Conservation (phyloP, 64 coral and sea anemone genomes). For the Acropora tenuis region DNA sequence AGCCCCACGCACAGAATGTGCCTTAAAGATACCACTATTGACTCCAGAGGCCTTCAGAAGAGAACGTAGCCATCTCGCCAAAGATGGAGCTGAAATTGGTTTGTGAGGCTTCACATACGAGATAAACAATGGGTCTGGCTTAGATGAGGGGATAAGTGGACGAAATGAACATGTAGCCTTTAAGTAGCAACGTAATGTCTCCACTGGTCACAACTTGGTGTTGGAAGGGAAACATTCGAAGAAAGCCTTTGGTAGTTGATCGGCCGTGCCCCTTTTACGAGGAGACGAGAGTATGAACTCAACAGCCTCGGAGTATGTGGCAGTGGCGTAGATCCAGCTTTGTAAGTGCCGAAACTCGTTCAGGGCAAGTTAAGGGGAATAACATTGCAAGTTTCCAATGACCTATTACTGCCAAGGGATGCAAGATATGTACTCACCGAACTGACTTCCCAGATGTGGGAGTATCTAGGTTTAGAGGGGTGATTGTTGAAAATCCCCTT, state of each 20-base stretch:
- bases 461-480: background rate
- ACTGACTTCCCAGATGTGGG: background rate
- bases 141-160: background rate
- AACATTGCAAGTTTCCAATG: no score
- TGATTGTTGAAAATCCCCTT: background rate
- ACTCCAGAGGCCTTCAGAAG: background rate
- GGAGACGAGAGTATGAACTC: no score
- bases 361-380: no score
- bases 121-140: conserved; percentile 8
- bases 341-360: no score
- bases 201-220: background rate
- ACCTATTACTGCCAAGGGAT: no score
- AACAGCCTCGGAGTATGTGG: no score
- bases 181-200: conserved; percentile 6
- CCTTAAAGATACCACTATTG: conserved; percentile 15
- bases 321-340: no score
- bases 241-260: conserved; percentile 26
- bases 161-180: background rate
- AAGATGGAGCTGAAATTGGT: conserved; percentile 22
- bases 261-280: background rate
- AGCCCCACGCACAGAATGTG: no score
- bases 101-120: conserved; percentile 38
- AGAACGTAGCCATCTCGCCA: conserved; percentile 24
- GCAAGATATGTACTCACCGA: background rate
- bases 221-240: background rate